Evolutionary conservation across 2,888 invertebrate species (phyloP), one percentile per base, ranked within the genome.

Genomic region (Linhomoeus sp.): DNA sequence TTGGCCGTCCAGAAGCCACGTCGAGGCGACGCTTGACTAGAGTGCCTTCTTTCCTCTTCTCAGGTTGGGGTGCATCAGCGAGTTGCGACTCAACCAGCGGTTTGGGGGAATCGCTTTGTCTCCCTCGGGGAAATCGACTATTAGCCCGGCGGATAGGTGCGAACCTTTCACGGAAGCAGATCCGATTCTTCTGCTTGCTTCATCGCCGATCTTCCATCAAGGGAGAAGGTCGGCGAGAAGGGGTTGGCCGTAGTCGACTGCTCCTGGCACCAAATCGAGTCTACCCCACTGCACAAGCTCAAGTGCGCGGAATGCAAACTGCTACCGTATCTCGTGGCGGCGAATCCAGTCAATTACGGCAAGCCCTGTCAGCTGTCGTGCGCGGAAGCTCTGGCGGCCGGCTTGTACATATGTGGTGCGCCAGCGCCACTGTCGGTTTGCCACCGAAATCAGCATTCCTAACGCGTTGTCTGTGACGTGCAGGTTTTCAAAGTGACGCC

Each of bases 201-300:
- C n/a, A n/a, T n/a, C n/a, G n/a, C n/a, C n/a, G n/a, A n/a, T n/a
- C n/a, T n/a, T n/a, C n/a, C n/a, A n/a, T n/a, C n/a, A n/a, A n/a
- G n/a, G n/a, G n/a, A n/a, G n/a, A n/a, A n/a, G n/a, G n/a, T n/a
- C n/a, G n/a, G n/a, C n/a, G n/a, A n/a, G n/a, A n/a, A n/a, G n/a
- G n/a, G n/a, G n/a, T n/a, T n/a, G n/a, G n/a, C n/a, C n/a, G 94
- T 97, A 0, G 87, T 99, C 2, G 97, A 99, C 65, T 97, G 94
- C 67, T 94, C 94, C 3, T 97, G 97, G 97, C 92, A 94, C 0
- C 80, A 79, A 69, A 74, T 97, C 26, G 71, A 72, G n/a, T 81
- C 85, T 52, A 92, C 88, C 1, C 90, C 92, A 0, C 83, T 94
- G 64, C 72, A 73, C 36, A 76, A 77, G 63, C 81, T 94, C 77